Evolutionary conservation across 2,797 vertebrate species (phyloP).

Genomic region (Kryptopterus vitreolus): DNA sequence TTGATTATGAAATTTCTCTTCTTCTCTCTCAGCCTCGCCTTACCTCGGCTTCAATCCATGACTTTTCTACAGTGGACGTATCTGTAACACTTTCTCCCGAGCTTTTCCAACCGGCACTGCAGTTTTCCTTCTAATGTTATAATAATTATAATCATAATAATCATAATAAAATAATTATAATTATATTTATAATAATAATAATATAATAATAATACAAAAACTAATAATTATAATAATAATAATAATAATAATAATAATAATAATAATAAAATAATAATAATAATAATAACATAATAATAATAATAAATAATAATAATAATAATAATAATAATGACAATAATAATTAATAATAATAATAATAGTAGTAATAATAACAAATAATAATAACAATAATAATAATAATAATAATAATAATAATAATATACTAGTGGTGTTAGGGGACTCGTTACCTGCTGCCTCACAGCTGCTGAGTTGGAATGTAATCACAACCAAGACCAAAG

Average conservation of each 20-base stretch:
- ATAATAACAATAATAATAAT: neutral
- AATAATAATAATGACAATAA: neutral
- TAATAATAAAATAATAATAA: neutral
- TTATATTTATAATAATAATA: neutral
- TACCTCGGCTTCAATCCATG: constrained; percentile 48
- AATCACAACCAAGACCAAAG: neutral
- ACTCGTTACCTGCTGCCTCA: neutral
- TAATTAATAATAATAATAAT: neutral
- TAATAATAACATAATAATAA: neutral
- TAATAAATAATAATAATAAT: neutral
- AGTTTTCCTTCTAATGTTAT: neutral
- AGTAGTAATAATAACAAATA: neutral
- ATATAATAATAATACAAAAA: neutral
- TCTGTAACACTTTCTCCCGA: constrained; percentile 41
- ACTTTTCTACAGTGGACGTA: neutral
- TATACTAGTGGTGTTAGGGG: neutral
- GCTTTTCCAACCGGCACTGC: neutral
- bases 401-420: neutral
- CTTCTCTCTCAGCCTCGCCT: neutral
- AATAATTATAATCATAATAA: neutral
- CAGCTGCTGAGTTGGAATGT: neutral
- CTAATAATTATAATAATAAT: neutral
- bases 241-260: neutral
- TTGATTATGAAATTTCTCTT: neutral
- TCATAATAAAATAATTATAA: too few species aligned